Base-by-base conservation (phyloP, 2,113 vertebrate genomes). In the Heliornis fulica region DNA sequence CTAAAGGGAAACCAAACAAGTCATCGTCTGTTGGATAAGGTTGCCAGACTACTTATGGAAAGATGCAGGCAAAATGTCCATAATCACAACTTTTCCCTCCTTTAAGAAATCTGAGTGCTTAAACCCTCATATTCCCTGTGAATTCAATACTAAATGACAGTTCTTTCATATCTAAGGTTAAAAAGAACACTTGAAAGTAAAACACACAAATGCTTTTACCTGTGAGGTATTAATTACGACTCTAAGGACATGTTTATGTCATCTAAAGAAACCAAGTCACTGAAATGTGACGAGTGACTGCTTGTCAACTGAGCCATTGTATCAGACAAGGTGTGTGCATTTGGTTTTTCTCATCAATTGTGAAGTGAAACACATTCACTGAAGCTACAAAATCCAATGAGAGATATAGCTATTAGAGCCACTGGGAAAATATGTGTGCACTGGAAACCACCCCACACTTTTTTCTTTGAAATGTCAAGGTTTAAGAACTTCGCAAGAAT, bases 191-290 rank as follows among this genome's bases (percentile, higher is more conserved):
- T 90, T 86, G 70, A 77, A 91, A 90, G 32, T 63, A 75, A 89
- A 93, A 82, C 46, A 66, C 22, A 28, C 56, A 40, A 83, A 68
- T 59, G 69, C 46, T 94, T 95, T 92, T 90, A 93, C 86, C 94
- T 90, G 34, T 68, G 46, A 78, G 41, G 40, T 66, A 81, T 92
- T 89, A 90, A 61, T 94, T 89, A 82, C 69, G 1, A 8, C 72
- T 63, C 54, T 31, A 75, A 95, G 40, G 50, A 48, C 45, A 59
- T 0, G 0, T 11, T 53, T 31, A 34, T 0, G 1, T 26, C 31
- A 25, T 72, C 57, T 93, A 85, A 79, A 90, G 71, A 79, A 85
- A 72, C 10, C 10, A 36, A 83, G 53, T 59, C 54, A 66, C 63
- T 83, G 79, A 88, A 92, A 80, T 41, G 59, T 89, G 79, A 66